Base-by-base conservation (phyloP, 2,888 invertebrate genomes). In the Mellilla xanthometata region DNA sequence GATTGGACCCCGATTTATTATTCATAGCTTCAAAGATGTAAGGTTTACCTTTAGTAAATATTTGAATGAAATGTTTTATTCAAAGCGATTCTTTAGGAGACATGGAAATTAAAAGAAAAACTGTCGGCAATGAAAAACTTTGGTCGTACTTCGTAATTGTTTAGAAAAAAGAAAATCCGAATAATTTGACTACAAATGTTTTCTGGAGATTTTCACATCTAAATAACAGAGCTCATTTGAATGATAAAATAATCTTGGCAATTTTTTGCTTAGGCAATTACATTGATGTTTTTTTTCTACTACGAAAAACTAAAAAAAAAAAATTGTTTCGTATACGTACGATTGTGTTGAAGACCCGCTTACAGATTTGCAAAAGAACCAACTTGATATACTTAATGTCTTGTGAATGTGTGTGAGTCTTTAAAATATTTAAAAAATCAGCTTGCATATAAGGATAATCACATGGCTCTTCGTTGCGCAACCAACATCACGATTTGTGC, bases 31-130 rank as follows among this genome's bases (percentile, higher is more conserved):
- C 45, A 46, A 52, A 56, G 39, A 60, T 49, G 39, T 53, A 39
- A 58, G 49, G 36, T 61, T 59, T 55, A 62, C 56, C 54, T 64
- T 62, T 61, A 54, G 39, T 53, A 62, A 71, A 72, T 68, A 68
- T 70, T 70, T 69, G 62, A 55, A 55, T 49, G 40, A 54, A 62
- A 72, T 75, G 49, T 67, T 68, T 75, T 71, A 72, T 75, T 72
- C 74, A 73, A 62, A 45, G 9, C 49, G 45, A 52, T 58, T 58
- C 49, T 54, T 57, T 58, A 41, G 45, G 50, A 48, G 48, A 54
- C 58, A 61, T 56, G 60, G 58, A 63, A 67, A 64, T 66, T 64
- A 62, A 64, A 68, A 65, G 13, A 33, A 47, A 42, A 47, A 52
- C 58, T 40, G 49, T 56, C 45, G 57, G 56, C 49, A 54, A 51